Base-by-base conservation (phyloP, 2,888 invertebrate species). In the Adelognathus sp. region DNA sequence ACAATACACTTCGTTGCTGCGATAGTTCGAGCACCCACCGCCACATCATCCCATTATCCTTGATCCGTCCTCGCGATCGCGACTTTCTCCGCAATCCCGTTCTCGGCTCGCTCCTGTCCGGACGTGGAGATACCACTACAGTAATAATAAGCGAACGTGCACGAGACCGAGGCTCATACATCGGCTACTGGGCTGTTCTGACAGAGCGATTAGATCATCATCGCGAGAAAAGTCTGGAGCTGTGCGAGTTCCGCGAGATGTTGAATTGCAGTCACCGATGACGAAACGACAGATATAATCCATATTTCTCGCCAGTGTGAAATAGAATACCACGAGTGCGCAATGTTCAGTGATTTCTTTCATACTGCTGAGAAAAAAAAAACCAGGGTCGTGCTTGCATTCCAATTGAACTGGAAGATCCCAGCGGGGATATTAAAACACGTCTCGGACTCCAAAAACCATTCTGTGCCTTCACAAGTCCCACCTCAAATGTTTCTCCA, bases 31-130 rank as follows among this genome's bases (percentile, higher is more conserved):
- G 36, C 52, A 41, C 24, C 60, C 27, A 29, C 66, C 29, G 50
- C 39, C 46, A 63, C 39, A 31, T 63, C 76, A 66, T 63, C 71
- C 82, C 77, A 83, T 83, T 84, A 85, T 85, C 83, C 82, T 84
- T 83, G 84, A 81, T 83, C 79, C 66, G 61, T 76, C 72, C 71
- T 24, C 52, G 50, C 41, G 61, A 69, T 76, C 79, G 74, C 71
- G 76, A 83, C 83, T 85, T 85, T 82, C 84, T 83, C 82, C 79
- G 61, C 66, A 66, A 63, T 76, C 71, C 54, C 71, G 67, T 67
- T 76, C 71, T 63, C 50, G 41, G 46, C 44, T 63, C 31, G 31
- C 44, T n/a, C 6, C 44, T 44, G 63, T 44, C 50, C 50, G 64
- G 50, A 64, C 69, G 56, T 21, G 3, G 16, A 46, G n/a, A 69